Base-by-base conservation (phyloP, 2,888 invertebrate genomes). In the Gonocerus acuteangulatus region DNA sequence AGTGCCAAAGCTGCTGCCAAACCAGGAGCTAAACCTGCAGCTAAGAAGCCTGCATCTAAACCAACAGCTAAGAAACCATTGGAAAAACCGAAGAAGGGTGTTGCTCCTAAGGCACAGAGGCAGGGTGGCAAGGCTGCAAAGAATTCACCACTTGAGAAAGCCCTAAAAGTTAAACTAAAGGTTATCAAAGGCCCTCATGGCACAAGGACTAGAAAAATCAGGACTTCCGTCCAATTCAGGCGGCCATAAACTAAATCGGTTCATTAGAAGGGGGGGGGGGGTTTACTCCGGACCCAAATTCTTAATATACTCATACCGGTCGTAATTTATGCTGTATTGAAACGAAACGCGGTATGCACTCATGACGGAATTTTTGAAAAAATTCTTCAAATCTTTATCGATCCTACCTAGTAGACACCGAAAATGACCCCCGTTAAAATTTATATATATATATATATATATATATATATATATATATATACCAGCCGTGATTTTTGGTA, bases 221-320 rank as follows among this genome's bases (percentile, higher is more conserved):
- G 97, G 73, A 95, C 92, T 45, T 88, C 90, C 3, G 96, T 96
- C 68, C 93, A 93, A 73, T 99, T 99, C 84, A 88, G 87, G 72
- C 82, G 94, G 67, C 99, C 97, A 13, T 91, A 88, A 72, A 97
- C 97, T 47, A n/a, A n/a, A n/a, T n/a, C n/a, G n/a, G n/a, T n/a
- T n/a, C n/a, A n/a, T n/a, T n/a, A n/a, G n/a, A n/a, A n/a, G n/a
- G n/a, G n/a, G n/a, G n/a, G n/a, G n/a, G n/a, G n/a, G n/a, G n/a
- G n/a, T n/a, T n/a, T n/a, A n/a, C n/a, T n/a, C n/a, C n/a, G n/a
- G n/a, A n/a, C n/a, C n/a, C n/a, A n/a, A n/a, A n/a, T n/a, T n/a
- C n/a, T n/a, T n/a, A n/a, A n/a, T n/a, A n/a, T n/a, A n/a, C n/a
- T n/a, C n/a, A n/a, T n/a, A n/a, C n/a, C n/a, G n/a, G n/a, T n/a